A percentile compares a stretch with the other conserved stretches of the same genome.
Conservation (phyloP, 2,113 vertebrate species). For the Gracilinanus agilis region DNA sequence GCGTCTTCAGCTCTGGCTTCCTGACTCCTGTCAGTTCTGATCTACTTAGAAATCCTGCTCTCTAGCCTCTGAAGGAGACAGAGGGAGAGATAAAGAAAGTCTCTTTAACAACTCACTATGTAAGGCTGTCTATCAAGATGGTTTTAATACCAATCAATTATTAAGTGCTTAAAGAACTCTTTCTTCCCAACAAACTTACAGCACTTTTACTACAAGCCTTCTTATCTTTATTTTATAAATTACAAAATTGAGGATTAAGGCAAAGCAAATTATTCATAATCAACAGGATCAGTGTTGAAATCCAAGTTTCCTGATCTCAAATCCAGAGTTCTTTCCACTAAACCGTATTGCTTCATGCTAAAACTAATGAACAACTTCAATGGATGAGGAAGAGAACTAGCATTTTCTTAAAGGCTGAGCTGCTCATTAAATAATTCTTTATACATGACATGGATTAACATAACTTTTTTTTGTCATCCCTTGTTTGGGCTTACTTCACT, state of each 20-base stretch:
- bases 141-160: not conserved
- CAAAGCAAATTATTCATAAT: not conserved
- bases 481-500: slow-evolving; percentile 55
- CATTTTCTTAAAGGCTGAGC: not conserved
- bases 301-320: not conserved
- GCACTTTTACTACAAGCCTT: not conserved
- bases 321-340: not conserved
- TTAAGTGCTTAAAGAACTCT: not conserved
- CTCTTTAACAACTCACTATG: not conserved
- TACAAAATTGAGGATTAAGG: not conserved
- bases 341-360: not conserved
- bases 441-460: slow-evolving; percentile 51
- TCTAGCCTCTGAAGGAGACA: too few species aligned
- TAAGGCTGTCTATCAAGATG: not conserved
- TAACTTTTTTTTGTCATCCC: slow-evolving; percentile 52
- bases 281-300: not conserved
- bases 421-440: not conserved
- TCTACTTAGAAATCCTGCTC: too few species aligned
- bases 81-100: too few species aligned
- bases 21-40: too few species aligned
- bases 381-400: not conserved
- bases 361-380: not conserved
- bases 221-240: not conserved
- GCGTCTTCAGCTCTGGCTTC: too few species aligned
- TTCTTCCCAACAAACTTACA: not conserved